These are phyloP conservation scores for Eulemur albifrons DNA, from an alignment of 2,797 vertebrate genomes.

Conservation along the genomic window DNA sequence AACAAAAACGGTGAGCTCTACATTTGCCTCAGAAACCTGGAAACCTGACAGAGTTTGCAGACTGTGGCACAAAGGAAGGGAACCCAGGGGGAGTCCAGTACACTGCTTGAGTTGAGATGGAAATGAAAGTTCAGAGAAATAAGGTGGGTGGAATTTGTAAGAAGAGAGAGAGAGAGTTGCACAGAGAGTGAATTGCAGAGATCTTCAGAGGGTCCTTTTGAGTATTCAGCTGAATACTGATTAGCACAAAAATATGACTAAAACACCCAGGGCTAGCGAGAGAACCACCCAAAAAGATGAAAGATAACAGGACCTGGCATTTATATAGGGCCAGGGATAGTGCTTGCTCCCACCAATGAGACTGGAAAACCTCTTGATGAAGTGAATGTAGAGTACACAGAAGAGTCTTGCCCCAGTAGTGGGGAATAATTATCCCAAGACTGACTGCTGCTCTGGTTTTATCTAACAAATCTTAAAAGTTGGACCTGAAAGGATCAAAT, in stretches of 20 bases:
- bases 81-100: not conserved
- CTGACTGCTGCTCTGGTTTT: not conserved
- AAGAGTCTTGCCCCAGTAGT: not conserved
- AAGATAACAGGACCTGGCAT: not conserved
- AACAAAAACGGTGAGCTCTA: not conserved
- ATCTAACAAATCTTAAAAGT: not conserved
- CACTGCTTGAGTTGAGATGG: not conserved
- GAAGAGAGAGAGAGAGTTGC: too few species aligned
- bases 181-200: not conserved
- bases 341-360: not conserved
- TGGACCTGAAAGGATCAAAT: not conserved
- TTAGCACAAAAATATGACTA: not conserved
- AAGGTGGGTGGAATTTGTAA: not conserved
- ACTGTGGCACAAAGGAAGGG: not conserved
- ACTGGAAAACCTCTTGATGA: not conserved
- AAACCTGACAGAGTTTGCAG: not conserved
- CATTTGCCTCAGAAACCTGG: not conserved
- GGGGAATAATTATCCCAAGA: not conserved
- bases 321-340: not conserved
- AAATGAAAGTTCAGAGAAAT: not conserved
- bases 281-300: not conserved
- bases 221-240: not conserved
- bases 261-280: not conserved
- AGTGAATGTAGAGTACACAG: not conserved
- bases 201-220: not conserved